A percentile compares a stretch with the other conserved stretches of the same genome.
phyloP scores from a whole-genome alignment of 1,140 invertebrate species.

The Radopholus similis region DNA sequence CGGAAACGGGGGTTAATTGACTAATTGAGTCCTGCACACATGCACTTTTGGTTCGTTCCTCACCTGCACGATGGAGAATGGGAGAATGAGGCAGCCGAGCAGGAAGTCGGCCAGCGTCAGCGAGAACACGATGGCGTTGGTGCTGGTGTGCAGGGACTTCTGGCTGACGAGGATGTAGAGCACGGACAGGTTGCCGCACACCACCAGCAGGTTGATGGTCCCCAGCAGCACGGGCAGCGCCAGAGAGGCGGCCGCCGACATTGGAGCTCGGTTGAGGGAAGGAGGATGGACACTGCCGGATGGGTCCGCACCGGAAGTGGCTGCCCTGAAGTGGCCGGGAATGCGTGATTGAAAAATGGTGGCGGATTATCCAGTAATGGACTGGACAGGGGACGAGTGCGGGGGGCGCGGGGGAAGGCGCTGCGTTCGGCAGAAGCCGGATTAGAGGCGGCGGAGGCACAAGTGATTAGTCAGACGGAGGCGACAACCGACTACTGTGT shows the following conservation, averaged over 20 bases:
- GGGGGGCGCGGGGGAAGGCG: no score
- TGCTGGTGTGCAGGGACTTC: conserved; percentile 53
- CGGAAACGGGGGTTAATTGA: conserved; percentile 14
- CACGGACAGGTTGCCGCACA: conserved; percentile 56
- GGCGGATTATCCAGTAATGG: no score
- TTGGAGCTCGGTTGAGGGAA: background rate
- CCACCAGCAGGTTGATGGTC: conserved; percentile 52
- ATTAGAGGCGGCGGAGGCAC: no score
- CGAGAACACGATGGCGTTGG: conserved; percentile 56
- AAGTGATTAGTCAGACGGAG: no score
- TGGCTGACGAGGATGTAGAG: conserved; percentile 55
- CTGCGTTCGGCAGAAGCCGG: no score
- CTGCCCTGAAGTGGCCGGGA: no score
- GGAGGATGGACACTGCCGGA: background rate
- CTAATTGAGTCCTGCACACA: no score
- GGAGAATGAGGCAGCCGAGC: conserved; percentile 61
- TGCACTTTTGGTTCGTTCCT: background rate
- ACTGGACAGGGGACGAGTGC: no score
- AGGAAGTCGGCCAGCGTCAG: conserved; percentile 61
- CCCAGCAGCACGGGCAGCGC: conserved; percentile 39
- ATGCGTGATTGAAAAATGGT: no score
- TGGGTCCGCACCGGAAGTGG: no score
- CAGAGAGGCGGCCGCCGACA: conserved; percentile 10
- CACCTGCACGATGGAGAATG: conserved; percentile 61
- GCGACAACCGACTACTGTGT: no score